A percentile compares a stretch with the other conserved stretches of the same genome.
These are phyloP conservation scores for Rhamphomyia laevipes DNA, from an alignment of 2,888 invertebrate species.

Conservation along the genomic window DNA sequence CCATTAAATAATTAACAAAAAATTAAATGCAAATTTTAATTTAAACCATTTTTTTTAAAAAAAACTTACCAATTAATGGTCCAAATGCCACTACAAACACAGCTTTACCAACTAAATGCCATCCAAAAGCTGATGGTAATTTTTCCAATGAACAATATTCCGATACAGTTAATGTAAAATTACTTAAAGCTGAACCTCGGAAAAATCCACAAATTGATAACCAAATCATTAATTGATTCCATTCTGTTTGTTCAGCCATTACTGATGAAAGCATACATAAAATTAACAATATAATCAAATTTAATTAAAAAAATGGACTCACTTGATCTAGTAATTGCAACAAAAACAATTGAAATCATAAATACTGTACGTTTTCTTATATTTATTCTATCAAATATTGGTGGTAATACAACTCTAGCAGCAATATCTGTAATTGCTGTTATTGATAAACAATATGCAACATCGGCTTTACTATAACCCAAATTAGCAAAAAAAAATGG, in stretches of 20 bases:
- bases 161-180: conserved; percentile 66
- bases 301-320: conserved; percentile 19
- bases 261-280: conserved; percentile 39
- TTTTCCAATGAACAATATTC: conserved; percentile 63
- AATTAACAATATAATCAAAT: conserved; percentile 4
- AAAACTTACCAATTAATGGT: conserved; percentile 50
- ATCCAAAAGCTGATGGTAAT: conserved; percentile 62
- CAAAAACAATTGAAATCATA: conserved; percentile 56
- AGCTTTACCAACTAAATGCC: conserved; percentile 67
- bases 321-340: conserved; percentile 64
- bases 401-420: conserved; percentile 59
- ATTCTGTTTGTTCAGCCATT: conserved; percentile 60
- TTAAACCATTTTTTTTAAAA: neutral
- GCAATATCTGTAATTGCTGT: conserved; percentile 64
- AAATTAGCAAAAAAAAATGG: conserved; percentile 54
- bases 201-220: conserved; percentile 66
- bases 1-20: neutral
- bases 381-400: conserved; percentile 56
- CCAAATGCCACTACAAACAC: conserved; percentile 56
- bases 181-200: conserved; percentile 64
- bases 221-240: conserved; percentile 55
- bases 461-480: conserved; percentile 52
- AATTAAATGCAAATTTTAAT: no score
- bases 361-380: conserved; percentile 61
- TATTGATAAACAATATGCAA: conserved; percentile 61